These are phyloP conservation scores for Gobius niger DNA, from an alignment of 2,113 vertebrate genomes.

Conservation along the genomic window DNA sequence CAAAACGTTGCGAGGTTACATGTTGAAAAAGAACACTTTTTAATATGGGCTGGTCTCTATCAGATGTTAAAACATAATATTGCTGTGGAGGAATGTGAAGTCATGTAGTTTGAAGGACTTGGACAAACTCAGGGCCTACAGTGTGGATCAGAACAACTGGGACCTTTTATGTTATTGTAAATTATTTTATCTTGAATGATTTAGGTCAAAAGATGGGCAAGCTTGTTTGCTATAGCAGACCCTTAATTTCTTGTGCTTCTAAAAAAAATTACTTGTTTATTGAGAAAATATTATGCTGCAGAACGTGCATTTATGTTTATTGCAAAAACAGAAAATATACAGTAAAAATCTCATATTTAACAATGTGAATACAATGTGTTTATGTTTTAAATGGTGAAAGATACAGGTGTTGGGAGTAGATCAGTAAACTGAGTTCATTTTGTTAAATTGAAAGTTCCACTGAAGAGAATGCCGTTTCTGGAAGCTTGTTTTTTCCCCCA, in stretches of 20 bases:
- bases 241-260: too few species aligned
- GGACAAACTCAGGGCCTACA: slow-evolving; percentile 53
- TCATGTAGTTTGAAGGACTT: slow-evolving; percentile 13
- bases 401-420: not conserved
- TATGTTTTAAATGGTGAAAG: not conserved
- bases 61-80: not conserved
- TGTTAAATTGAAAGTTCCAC: not conserved
- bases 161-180: slow-evolving; percentile 24
- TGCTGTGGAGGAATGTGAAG: slow-evolving; percentile 35
- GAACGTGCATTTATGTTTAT: too few species aligned
- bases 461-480: slow-evolving; percentile 19
- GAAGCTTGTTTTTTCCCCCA: too few species aligned
- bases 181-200: slow-evolving; percentile 40
- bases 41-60: too few species aligned
- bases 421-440: not conserved
- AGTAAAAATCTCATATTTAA: too few species aligned
- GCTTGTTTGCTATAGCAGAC: too few species aligned
- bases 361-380: too few species aligned
- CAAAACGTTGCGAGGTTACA: too few species aligned
- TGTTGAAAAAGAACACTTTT: too few species aligned
- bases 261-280: too few species aligned
- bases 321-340: too few species aligned
- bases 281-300: too few species aligned
- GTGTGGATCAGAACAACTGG: slow-evolving; percentile 11
- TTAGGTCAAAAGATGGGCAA: not conserved